Base-by-base conservation (phyloP, 2,113 vertebrate species). In the Acinonyx jubatus region DNA sequence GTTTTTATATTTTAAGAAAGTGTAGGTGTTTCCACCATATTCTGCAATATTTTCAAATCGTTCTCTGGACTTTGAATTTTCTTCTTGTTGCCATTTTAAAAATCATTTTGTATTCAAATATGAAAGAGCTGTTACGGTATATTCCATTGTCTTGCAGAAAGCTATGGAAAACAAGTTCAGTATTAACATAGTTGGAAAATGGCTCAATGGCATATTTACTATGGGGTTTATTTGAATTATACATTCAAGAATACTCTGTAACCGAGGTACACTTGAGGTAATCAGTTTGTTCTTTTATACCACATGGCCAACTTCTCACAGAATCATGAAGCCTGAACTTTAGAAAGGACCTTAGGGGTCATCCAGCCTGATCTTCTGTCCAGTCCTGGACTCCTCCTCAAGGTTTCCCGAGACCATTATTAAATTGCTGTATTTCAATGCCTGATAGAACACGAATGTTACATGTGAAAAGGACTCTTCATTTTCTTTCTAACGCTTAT, bases 131-230 rank as follows among this genome's bases (percentile, higher is more conserved):
- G 19, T 63, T 94, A 57, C 7, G 91, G 29, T 7, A 7, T 4
- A 81, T 48, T 95, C 7, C 27, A 71, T 52, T 87, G 50, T 88
- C 21, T 65, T 91, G 73, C 38, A 84, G 21, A 31, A 68, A 96
- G 73, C 41, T 89, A 1, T 41, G 68, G 61, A 57, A 92, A 89
- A 61, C 15, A 52, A 79, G 92, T 68, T 95, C 10, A 48, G 33
- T 33, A 74, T 57, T 89, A 91, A 85, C 31, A 93, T 91, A 48
- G 8, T 18, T 76, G 73, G 68, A 82, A 97, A 86, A 97, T 55
- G 27, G 29, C 12, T 55, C 27, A 19, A 52, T 41, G 41, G 61
- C 87, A 85, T 61, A 90, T 3, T 16, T 41, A 71, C 33, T 71
- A 66, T 73, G 10, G 55, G 18, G 88, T 80, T 90, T 84, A 73